Evolutionary conservation across 2,888 invertebrate genomes (phyloP).

Genomic region (Tillus elongatus): DNA sequence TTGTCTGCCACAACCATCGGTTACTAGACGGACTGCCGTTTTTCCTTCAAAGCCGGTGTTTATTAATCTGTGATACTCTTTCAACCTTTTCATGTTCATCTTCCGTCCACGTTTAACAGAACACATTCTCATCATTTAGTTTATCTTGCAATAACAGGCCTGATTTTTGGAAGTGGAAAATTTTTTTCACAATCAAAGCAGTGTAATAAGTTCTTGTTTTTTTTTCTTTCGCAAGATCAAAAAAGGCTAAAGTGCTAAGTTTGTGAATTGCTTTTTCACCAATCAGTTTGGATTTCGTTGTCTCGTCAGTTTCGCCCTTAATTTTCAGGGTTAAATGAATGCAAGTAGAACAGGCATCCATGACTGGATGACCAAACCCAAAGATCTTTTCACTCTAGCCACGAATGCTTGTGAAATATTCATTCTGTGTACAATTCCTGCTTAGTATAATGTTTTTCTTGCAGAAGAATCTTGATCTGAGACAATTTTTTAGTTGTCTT

Average conservation of each 20-base stretch:
- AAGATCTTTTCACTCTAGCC: no score
- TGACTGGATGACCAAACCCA: conserved; percentile 4
- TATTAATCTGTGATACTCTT: conserved; percentile 3
- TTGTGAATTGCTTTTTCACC: not conserved
- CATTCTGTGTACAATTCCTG: no score
- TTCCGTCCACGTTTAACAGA: conserved; percentile 2
- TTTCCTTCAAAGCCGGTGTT: conserved; percentile 2
- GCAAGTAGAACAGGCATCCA: not conserved
- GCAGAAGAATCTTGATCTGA: no score
- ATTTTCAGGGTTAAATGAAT: not conserved
- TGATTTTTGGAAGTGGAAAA: no score
- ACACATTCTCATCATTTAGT: not conserved
- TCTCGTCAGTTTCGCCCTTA: conserved; percentile 4
- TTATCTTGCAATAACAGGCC: no score
- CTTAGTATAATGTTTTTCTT: no score
- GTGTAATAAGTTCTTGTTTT: no score
- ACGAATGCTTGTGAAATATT: no score
- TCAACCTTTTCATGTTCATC: not conserved
- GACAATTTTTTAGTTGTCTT: no score
- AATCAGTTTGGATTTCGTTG: not conserved
- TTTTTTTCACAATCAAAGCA: conserved; percentile 3
- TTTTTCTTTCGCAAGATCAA: conserved; percentile 2
- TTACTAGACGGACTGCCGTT: conserved; percentile 4
- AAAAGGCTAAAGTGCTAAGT: not conserved
- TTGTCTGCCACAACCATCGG: conserved; percentile 3